Percentiles rank a stretch among this genome's conserved stretches.
Conservation (phyloP, 2,113 vertebrate genomes). For the Nothoprocta perdicaria region DNA sequence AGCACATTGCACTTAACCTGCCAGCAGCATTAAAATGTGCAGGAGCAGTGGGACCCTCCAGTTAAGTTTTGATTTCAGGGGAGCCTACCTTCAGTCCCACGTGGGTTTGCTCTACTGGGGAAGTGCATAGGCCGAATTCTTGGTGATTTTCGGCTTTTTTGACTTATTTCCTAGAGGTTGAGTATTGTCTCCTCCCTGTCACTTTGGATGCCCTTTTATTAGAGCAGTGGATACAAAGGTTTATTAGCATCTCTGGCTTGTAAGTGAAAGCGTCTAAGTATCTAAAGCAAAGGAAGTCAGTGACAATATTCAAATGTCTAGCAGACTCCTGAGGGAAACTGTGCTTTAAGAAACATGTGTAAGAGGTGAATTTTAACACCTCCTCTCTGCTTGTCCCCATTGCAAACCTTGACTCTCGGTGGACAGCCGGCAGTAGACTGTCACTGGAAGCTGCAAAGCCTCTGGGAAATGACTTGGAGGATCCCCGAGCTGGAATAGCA, state of each 20-base stretch:
- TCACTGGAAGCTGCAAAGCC: background rate
- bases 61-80: background rate
- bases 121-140: background rate
- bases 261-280: background rate
- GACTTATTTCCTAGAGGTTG: rapidly evolving
- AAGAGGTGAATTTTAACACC: background rate
- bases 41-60: background rate
- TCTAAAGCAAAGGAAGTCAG: background rate
- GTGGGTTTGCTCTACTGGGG: background rate
- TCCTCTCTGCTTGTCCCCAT: background rate
- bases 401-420: background rate
- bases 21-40: background rate
- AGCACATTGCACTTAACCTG: background rate
- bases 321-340: background rate
- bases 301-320: background rate
- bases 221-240: background rate
- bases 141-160: background rate
- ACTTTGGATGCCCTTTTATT: background rate
- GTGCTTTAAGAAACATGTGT: background rate
- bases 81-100: background rate
- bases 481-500: background rate
- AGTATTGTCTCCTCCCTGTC: background rate
- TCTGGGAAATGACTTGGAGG: background rate
- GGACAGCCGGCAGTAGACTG: background rate
- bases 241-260: background rate